Evolutionary conservation across 1,140 invertebrate species (phyloP).

Genomic region (Pseudachorutes palmiensis): DNA sequence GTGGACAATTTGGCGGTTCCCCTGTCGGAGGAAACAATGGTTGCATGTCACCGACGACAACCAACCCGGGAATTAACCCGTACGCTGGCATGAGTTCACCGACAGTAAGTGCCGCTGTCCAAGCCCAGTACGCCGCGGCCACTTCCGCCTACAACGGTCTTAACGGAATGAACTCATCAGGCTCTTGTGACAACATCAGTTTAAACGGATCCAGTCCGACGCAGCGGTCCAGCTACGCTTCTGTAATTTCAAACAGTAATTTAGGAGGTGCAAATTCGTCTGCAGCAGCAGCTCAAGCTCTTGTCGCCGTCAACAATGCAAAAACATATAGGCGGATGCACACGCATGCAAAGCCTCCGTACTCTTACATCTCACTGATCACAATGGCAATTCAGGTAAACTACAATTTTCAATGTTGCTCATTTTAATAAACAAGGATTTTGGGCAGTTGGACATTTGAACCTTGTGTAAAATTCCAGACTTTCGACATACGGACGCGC

Average conservation of each 20-base stretch:
- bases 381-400: constrained; percentile 82
- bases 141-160: constrained; percentile 21
- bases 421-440: not conserved
- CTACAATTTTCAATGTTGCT: not conserved
- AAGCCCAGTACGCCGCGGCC: not conserved
- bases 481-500: too few species aligned
- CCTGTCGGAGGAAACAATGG: not conserved
- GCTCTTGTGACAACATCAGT: constrained; percentile 38
- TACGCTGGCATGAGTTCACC: constrained; percentile 31
- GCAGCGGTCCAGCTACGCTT: constrained; percentile 46
- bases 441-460: too few species aligned
- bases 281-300: constrained; percentile 35
- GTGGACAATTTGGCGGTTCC: constrained; percentile 29
- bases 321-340: constrained; percentile 88
- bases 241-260: constrained; percentile 45
- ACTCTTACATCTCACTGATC: constrained; percentile 97
- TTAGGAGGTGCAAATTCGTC: constrained; percentile 49
- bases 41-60: constrained; percentile 31
- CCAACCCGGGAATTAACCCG: constrained; percentile 16
- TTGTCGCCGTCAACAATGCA: constrained; percentile 64
- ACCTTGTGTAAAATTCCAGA: too few species aligned
- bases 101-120: constrained; percentile 1
- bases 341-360: constrained; percentile 95
- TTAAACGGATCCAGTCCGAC: constrained; percentile 33
- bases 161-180: constrained; percentile 25